Conservation (phyloP, 2,113 vertebrate species). For the Salvator merianae region DNA sequence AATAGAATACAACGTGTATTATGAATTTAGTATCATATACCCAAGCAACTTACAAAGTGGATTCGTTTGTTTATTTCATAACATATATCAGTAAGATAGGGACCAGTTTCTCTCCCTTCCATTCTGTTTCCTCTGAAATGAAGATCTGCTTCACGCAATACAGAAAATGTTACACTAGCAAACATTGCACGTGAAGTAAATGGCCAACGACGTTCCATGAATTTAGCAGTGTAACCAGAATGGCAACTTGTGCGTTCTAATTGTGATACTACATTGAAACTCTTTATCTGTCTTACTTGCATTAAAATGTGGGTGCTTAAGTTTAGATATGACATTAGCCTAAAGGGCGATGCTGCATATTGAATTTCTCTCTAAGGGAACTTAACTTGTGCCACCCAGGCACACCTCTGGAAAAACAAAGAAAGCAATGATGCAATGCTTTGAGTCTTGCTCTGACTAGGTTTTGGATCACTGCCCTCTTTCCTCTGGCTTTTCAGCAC, state of each 20-base stretch:
- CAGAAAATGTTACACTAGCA: background rate
- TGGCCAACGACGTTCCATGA: background rate
- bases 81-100: background rate
- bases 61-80: background rate
- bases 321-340: background rate
- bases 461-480: background rate
- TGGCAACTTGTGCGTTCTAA: background rate
- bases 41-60: too few relatives aligned
- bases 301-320: background rate
- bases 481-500: background rate
- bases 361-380: background rate
- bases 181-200: slow-evolving; percentile 19
- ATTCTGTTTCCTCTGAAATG: background rate
- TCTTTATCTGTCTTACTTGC: background rate
- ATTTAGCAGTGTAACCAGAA: slow-evolving; percentile 14
- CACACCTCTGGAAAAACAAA: background rate
- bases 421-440: background rate
- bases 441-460: background rate
- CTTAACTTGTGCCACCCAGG: background rate
- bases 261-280: slow-evolving; percentile 36
- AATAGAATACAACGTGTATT: too few relatives aligned
- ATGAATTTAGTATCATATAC: too few relatives aligned
- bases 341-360: background rate
- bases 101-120: background rate
- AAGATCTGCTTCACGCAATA: background rate